Conservation (phyloP, 2,888 invertebrate genomes). For the Dicranocentrus wangi region DNA sequence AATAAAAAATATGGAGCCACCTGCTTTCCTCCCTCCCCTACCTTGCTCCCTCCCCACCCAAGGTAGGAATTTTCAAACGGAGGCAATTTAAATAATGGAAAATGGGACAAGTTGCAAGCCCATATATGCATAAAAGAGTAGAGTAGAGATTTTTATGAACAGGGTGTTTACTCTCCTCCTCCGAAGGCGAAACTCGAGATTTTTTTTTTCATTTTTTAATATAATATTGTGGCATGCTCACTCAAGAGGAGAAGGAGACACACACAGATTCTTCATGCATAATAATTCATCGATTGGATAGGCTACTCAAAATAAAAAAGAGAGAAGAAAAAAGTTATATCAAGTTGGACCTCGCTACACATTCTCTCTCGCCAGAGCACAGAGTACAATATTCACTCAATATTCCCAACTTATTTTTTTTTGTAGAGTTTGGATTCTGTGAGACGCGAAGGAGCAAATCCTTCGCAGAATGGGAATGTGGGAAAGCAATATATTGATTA, state of each 20-base stretch:
- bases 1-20: too few relatives aligned
- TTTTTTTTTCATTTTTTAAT: slow-evolving; percentile 32
- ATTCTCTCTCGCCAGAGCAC: too few relatives aligned
- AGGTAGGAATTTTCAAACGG: too few relatives aligned
- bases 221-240: slow-evolving; percentile 28
- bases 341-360: too few relatives aligned
- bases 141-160: background rate
- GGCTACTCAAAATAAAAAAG: slow-evolving; percentile 19
- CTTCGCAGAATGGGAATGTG: too few relatives aligned
- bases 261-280: slow-evolving; percentile 49
- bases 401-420: background rate
- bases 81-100: slow-evolving; percentile 44
- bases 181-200: background rate
- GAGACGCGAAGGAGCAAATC: background rate
- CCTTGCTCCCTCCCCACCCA: too few relatives aligned
- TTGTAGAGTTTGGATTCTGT: background rate
- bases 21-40: too few relatives aligned
- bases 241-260: too few relatives aligned
- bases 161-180: background rate
- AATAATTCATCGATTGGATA: slow-evolving; percentile 45
- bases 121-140: background rate
- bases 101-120: background rate
- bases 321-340: background rate
- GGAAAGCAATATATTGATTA: too few relatives aligned
- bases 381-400: too few relatives aligned